Base-by-base conservation (phyloP, 2,888 invertebrate species). In the Cryptocheilus praepositus region DNA sequence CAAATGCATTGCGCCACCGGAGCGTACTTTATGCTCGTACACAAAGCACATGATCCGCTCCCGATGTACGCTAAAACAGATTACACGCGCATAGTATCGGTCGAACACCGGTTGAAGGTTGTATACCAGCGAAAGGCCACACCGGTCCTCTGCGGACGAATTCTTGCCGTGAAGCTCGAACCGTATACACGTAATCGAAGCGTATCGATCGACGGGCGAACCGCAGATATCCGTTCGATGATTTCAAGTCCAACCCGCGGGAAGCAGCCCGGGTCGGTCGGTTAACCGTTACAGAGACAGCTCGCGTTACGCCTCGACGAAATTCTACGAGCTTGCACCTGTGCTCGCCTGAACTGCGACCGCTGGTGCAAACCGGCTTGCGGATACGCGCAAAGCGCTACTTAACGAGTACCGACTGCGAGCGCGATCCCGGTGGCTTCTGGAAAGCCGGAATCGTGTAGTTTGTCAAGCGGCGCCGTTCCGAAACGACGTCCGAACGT, bases 271-370 rank as follows among this genome's bases (percentile, higher is more conserved):
- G 59, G 65, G 66, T 66, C 67, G 66, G 63, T 66, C 56, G 78
- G 79, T 77, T 77, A 78, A 80, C 81, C 79, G 51, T 77, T 36
- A 36, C 36, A 64, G 59, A 62, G 69, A 71, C 73, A 68, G 63
- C 67, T 73, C 36, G 71, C 67, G 77, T 80, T 72, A 78, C 68
- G 75, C 71, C 75, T 67, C 61, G 63, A 36, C 51, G 71, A 67
- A 72, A 81, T 77, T 70, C 71, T 74, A 67, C 70, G 68, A 71
- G 67, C 70, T 76, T 71, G 65, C 79, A 73, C 77, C 67, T 78
- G 78, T 64, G 71, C 65, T 65, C 71, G 61, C 68, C 64, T 64
- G 70, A 71, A 75, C 66, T 67, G 69, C 71, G 69, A 72, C 65
- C 71, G 59, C 67, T 61, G 54, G 57, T 68, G 75, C 60, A 67